phyloP scores from a whole-genome alignment of 2,113 vertebrate species.

The Craseonycteris thonglongyai region DNA sequence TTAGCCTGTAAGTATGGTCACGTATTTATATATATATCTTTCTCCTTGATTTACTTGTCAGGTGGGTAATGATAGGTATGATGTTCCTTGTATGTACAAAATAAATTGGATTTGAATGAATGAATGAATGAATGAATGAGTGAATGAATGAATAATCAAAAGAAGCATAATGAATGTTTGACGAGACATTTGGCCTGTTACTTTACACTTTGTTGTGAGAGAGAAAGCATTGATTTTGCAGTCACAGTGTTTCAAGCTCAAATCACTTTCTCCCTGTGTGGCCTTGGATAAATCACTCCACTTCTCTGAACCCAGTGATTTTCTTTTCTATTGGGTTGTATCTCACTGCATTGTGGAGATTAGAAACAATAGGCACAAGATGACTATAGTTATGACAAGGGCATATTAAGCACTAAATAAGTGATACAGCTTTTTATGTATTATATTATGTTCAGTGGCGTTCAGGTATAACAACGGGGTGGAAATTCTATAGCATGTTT shows the following conservation, averaged over 20 bases:
- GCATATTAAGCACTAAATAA: not conserved
- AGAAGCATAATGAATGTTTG: not conserved
- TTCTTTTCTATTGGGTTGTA: not conserved
- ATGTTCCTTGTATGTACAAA: not conserved
- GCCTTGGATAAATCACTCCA: not conserved
- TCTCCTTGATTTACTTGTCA: slow-evolving; percentile 8
- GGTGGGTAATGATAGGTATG: not conserved
- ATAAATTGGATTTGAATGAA: slow-evolving; percentile 7
- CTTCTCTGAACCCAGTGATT: not conserved
- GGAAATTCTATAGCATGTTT: not conserved
- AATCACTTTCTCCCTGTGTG: not conserved
- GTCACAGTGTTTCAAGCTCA: not conserved
- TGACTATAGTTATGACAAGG: not conserved
- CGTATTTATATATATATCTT: not conserved
- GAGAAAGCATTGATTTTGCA: not conserved
- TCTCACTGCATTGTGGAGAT: not conserved
- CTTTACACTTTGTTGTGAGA: not conserved
- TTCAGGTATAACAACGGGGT: not conserved
- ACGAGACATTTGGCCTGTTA: not conserved
- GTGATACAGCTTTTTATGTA: not conserved
- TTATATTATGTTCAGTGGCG: not conserved
- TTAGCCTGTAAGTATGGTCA: not conserved
- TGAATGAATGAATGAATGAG: not conserved
- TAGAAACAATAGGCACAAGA: not conserved
- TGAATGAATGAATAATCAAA: not conserved